Evolutionary conservation across 2,888 invertebrate species (phyloP), one percentile per base, ranked within the genome.

Genomic region (Osmoderma eremita): DNA sequence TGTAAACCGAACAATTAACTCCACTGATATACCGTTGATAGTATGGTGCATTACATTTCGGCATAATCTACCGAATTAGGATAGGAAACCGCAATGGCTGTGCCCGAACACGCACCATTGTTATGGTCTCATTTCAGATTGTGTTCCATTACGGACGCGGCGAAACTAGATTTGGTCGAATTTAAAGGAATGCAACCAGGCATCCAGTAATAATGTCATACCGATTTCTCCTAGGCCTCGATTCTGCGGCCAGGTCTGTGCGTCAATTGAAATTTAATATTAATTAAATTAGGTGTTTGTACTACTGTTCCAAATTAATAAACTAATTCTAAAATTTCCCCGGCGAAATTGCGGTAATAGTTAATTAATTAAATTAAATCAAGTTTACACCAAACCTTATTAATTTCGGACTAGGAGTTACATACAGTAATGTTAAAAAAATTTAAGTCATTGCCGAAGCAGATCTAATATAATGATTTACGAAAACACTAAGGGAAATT

Each of bases 81-180:
- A 65, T 64, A 62, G 68, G 62, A 65, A 56, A 69, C 69, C 72
- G 66, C 71, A 71, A 66, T 68, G 54, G 67, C 66, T 64, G 45
- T 56, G 62, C 56, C 69, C 51, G 68, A 68, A 68, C 69, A 69
- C 71, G 68, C 69, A 66, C 70, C 69, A 69, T 69, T 70, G 72
- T 72, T 72, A 68, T 68, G 54, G 71, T 66, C 67, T 68, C 66
- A 69, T 71, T 69, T 69, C 63, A 69, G 70, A 71, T 71, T 70
- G 67, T 67, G 65, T 67, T 56, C 71, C 66, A 71, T 72, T 72
- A 72, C 65, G 42, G 68, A 45, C 65, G 67, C 63, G 70, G 70
- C 66, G 67, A 68, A 65, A 48, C 53, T 65, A 65, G 68, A 69
- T 71, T 66, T 70, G 69, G 30, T 65, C 64, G 62, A 70, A 71